Percentiles rank a stretch among this genome's conserved stretches.
Evolutionary conservation across 2,888 invertebrate species (phyloP).

Genomic region (Branchipolynoe longqiensis): DNA sequence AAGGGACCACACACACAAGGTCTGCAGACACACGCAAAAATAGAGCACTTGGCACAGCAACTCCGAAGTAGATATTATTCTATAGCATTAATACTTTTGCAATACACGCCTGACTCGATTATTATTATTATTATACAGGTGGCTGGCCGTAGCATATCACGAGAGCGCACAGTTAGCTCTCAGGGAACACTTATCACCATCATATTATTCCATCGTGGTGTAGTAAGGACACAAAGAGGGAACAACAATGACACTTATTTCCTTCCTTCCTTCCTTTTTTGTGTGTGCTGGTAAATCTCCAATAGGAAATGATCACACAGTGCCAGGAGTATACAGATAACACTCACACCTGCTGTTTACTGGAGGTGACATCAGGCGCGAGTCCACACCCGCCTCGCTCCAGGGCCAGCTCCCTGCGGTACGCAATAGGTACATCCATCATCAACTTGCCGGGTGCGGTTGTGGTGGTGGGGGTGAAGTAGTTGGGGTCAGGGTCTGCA

Average conservation of each 20-base stretch:
- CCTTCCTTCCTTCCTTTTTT: not conserved
- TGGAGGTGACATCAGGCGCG: not conserved
- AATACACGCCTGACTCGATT: too few relatives aligned
- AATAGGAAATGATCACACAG: not conserved
- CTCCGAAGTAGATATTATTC: conserved; percentile 13
- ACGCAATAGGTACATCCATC: conserved; percentile 15
- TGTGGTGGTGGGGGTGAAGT: too few relatives aligned
- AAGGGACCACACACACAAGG: not conserved
- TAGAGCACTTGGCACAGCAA: conserved; percentile 4
- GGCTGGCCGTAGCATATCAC: not conserved
- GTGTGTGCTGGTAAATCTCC: not conserved
- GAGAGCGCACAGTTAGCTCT: not conserved
- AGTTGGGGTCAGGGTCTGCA: too few relatives aligned
- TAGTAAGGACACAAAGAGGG: not conserved
- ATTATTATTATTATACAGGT: not conserved
- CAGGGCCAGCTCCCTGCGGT: not conserved
- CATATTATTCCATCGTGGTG: not conserved
- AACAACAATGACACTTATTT: not conserved
- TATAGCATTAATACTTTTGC: not conserved
- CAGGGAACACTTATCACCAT: not conserved
- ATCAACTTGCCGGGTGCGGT: not conserved
- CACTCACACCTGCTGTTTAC: not conserved
- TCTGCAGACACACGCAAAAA: conserved; percentile 25
- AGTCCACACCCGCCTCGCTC: not conserved
- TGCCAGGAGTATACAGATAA: not conserved